These are phyloP conservation scores for Pachyramphus minor DNA, from an alignment of 2,113 vertebrate species.

Conservation along the genomic window DNA sequence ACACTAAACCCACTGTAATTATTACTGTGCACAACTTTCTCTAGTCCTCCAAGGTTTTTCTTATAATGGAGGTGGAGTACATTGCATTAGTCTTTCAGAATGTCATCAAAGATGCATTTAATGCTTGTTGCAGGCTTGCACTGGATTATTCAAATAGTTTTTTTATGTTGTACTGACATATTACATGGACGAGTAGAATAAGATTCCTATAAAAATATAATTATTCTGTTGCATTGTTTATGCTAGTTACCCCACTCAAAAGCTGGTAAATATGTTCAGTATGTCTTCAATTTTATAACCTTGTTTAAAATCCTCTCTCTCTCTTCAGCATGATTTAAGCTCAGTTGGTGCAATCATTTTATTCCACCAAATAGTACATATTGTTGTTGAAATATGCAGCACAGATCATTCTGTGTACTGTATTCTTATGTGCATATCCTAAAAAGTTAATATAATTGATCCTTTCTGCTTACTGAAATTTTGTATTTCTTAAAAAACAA, in stretches of 20 bases:
- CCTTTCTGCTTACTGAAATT: background rate
- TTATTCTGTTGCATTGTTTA: background rate
- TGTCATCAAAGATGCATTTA: background rate
- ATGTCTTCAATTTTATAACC: background rate
- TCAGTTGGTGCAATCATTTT: background rate
- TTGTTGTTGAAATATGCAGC: background rate
- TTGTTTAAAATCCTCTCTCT: background rate
- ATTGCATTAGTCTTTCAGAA: background rate
- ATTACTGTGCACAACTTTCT: background rate
- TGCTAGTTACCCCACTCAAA: background rate
- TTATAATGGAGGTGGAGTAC: background rate
- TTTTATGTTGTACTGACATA: background rate
- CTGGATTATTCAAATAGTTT: background rate
- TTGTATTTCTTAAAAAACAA: background rate
- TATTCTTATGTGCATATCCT: background rate
- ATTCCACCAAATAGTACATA: background rate
- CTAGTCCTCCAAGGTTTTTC: conserved; percentile 2
- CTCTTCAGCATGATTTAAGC: background rate
- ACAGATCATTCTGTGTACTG: background rate
- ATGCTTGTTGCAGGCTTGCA: background rate
- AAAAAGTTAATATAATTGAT: background rate
- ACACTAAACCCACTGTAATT: background rate
- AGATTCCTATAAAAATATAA: background rate
- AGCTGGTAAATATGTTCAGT: background rate
- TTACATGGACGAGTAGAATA: background rate